A percentile compares a stretch with the other conserved stretches of the same genome.
These are phyloP conservation scores for Brachyptera risi DNA, from an alignment of 2,888 invertebrate genomes.

Conservation along the genomic window DNA sequence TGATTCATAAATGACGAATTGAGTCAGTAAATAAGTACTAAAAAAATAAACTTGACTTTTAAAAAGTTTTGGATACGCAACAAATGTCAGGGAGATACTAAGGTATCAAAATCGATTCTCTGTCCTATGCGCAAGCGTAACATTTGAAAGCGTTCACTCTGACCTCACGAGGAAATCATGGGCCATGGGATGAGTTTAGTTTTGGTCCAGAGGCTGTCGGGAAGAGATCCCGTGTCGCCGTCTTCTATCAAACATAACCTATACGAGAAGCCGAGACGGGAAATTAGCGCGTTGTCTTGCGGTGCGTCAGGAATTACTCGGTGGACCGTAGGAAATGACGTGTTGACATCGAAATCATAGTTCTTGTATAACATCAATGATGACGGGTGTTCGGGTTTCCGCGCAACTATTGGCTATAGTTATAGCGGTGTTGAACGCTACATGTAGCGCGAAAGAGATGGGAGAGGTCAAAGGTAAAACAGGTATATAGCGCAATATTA, in stretches of 20 bases:
- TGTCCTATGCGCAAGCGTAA: not conserved
- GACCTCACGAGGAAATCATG: conserved; percentile 12
- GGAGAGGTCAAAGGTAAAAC: conserved; percentile 10
- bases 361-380: not conserved
- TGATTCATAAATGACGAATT: no score
- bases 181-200: conserved; percentile 20
- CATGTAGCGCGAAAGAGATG: not conserved
- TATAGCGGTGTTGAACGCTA: not conserved
- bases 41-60: not conserved
- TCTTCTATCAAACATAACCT: not conserved
- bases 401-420: not conserved
- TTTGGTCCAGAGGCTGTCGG: conserved; percentile 25
- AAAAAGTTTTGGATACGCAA: not conserved
- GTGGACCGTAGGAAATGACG: not conserved
- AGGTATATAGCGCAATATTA: not conserved
- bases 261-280: not conserved
- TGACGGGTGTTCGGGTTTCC: not conserved
- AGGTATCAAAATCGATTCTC: conserved; percentile 18
- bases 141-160: conserved; percentile 16
- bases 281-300: not conserved
- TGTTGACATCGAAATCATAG: not conserved
- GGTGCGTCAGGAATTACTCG: not conserved
- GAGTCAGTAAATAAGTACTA: not conserved
- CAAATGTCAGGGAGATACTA: not conserved
- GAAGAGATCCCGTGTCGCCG: conserved; percentile 15